Evolutionary conservation across 2,797 vertebrate genomes (phyloP).

Genomic region (Acrossocheilus fasciatus): DNA sequence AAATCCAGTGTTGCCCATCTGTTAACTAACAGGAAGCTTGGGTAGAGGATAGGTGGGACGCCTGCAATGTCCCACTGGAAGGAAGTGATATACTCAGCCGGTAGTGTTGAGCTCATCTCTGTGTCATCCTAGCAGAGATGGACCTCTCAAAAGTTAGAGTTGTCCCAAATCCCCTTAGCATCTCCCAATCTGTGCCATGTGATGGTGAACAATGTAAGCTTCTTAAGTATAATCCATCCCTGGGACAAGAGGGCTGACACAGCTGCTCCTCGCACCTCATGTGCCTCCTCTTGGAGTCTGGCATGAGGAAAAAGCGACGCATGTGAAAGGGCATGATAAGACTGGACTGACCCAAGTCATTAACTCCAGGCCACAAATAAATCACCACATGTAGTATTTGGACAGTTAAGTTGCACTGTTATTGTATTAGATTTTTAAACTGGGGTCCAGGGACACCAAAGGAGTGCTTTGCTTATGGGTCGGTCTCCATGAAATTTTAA

Average conservation of each 20-base stretch:
- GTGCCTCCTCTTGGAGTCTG: slow-evolving; percentile 34
- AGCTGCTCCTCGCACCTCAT: slow-evolving; percentile 31
- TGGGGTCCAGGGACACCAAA: background rate
- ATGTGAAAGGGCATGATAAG: background rate
- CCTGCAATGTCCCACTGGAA: background rate
- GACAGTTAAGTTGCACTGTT: background rate
- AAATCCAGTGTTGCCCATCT: slow-evolving; percentile 76
- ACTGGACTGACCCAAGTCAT: background rate
- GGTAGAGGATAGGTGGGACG: slow-evolving; percentile 1
- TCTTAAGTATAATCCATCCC: slow-evolving; percentile 79
- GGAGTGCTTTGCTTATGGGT: background rate
- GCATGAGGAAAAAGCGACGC: slow-evolving; percentile 4
- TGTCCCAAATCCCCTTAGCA: slow-evolving; percentile 55
- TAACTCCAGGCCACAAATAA: background rate
- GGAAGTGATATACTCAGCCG: background rate
- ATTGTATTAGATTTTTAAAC: background rate
- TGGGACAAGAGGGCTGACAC: slow-evolving; percentile 56
- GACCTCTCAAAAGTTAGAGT: slow-evolving; percentile 34
- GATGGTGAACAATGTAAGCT: slow-evolving; percentile 74
- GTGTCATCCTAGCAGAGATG: slow-evolving; percentile 24
- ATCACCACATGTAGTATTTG: background rate
- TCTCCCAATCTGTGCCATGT: slow-evolving; percentile 55
- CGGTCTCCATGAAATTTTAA: background rate
- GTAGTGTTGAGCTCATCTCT: background rate
- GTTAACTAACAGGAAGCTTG: slow-evolving; percentile 66